Conservation (phyloP, 2,113 vertebrate genomes). For the Vidua chalybeata region DNA sequence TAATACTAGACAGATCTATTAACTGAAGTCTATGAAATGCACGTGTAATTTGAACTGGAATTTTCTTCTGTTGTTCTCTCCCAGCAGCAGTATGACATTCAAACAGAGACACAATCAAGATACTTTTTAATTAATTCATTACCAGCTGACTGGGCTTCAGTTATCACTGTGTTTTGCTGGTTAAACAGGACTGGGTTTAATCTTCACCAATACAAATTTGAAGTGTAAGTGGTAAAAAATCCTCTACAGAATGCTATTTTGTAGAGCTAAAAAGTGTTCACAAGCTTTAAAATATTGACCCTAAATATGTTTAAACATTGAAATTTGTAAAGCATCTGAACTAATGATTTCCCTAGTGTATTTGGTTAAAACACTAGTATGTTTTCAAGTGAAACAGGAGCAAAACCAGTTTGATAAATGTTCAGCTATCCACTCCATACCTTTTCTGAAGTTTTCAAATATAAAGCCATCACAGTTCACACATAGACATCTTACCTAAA, state of each 20-base stretch:
- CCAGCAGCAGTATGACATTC: neutral
- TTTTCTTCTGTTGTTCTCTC: neutral
- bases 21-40: neutral
- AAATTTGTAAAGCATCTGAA: neutral
- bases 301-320: neutral
- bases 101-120: neutral
- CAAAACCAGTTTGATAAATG: neutral
- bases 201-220: neutral
- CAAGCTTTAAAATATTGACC: neutral
- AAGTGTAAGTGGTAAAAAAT: neutral
- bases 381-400: neutral
- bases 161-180: neutral
- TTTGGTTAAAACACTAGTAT: neutral
- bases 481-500: neutral
- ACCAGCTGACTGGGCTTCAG: neutral
- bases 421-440: neutral
- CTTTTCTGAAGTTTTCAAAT: neutral
- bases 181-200: neutral
- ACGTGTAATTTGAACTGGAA: neutral
- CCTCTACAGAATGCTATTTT: neutral
- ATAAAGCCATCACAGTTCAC: neutral
- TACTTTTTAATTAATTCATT: neutral
- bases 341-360: neutral
- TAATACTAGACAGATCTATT: neutral
- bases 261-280: neutral